Percentiles rank a stretch among this genome's conserved stretches.
Evolutionary conservation across 35 echinoderm and acorn worm species (phyloP).

Genomic region (Heliocidaris tuberculata): DNA sequence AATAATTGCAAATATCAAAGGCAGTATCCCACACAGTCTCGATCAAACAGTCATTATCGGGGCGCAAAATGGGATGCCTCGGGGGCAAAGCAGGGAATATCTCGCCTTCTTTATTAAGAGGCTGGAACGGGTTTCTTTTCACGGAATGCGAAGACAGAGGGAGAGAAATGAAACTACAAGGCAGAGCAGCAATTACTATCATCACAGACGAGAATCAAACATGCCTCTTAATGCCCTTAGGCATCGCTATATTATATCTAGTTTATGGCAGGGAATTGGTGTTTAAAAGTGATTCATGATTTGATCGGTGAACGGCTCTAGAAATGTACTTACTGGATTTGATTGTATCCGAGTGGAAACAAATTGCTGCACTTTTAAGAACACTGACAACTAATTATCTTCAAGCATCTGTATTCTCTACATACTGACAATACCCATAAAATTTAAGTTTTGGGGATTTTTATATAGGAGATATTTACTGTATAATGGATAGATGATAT

Average conservation of each 20-base stretch:
- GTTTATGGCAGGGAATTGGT: background rate
- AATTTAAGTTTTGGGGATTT: background rate
- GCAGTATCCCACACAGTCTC: background rate
- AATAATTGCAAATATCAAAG: constrained; percentile 5
- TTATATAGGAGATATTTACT: background rate
- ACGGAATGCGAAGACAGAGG: background rate
- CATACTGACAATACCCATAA: background rate
- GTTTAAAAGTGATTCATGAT: background rate
- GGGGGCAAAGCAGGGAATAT: background rate
- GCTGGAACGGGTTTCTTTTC: background rate
- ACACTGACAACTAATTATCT: background rate
- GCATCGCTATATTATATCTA: background rate
- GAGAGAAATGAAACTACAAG: background rate
- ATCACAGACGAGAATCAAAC: background rate
- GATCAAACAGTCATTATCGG: background rate
- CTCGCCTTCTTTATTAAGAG: constrained; percentile 9
- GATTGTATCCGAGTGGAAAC: background rate
- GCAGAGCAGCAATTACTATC: background rate
- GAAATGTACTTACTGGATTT: background rate
- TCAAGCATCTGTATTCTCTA: too few species aligned
- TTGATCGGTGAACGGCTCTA: background rate
- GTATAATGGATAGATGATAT: background rate
- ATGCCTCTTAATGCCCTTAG: background rate
- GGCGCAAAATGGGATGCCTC: background rate
- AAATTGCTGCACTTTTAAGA: background rate